These are phyloP conservation scores for Agrotis ipsilon DNA, from an alignment of 2,888 invertebrate species.

Conservation along the genomic window DNA sequence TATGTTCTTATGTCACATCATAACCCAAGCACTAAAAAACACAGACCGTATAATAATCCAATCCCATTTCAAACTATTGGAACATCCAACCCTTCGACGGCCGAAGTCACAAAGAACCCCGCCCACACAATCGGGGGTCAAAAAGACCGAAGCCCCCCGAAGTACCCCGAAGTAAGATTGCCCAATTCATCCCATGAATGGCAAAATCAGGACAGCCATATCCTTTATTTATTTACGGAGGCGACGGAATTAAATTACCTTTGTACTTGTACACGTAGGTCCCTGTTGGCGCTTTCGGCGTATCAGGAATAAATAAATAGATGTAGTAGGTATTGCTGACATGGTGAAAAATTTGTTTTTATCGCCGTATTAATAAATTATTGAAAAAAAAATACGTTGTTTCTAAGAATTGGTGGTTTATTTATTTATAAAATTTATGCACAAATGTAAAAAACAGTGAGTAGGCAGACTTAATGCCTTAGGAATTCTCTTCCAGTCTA, in stretches of 20 bases:
- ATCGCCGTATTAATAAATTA: too few species aligned
- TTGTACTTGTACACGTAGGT: conserved; percentile 34
- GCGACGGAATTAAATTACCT: conserved; percentile 71
- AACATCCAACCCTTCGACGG: conserved; percentile 43
- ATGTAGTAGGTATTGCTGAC: background rate
- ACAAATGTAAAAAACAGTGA: too few species aligned
- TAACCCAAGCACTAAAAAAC: background rate
- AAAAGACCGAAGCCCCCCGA: conserved; percentile 43
- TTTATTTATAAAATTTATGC: too few species aligned
- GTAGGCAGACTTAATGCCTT: too few species aligned
- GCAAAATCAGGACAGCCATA: conserved; percentile 70
- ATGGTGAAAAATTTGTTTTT: background rate
- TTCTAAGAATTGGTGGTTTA: too few species aligned
- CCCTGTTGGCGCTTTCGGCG: conserved; percentile 13
- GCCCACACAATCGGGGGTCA: conserved; percentile 66
- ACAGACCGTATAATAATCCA: background rate
- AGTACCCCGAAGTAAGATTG: conserved; percentile 68
- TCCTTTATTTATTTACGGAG: conserved; percentile 73
- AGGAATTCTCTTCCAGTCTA: too few species aligned
- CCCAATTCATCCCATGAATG: conserved; percentile 77
- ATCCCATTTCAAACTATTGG: conserved; percentile 23
- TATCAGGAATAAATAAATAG: conserved; percentile 30
- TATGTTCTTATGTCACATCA: too few species aligned
- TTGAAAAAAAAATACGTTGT: too few species aligned
- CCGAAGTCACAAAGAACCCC: conserved; percentile 60